These are phyloP conservation scores for Epinotia demarniana DNA, from an alignment of 2,888 invertebrate species.

Conservation along the genomic window DNA sequence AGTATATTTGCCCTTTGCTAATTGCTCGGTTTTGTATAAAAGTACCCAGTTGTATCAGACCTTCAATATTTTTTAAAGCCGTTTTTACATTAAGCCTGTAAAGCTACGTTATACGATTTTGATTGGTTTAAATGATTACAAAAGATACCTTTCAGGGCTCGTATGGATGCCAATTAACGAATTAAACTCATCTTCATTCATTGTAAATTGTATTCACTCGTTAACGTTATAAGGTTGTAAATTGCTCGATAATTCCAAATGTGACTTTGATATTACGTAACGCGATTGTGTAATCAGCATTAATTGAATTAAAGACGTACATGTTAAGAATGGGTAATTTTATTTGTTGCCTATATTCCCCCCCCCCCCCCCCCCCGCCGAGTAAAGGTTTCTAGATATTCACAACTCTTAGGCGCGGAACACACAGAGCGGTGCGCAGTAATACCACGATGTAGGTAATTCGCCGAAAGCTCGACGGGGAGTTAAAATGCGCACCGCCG, in stretches of 20 bases:
- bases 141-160: neutral
- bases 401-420: too few relatives aligned
- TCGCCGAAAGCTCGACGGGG: too few relatives aligned
- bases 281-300: slow-evolving; percentile 79
- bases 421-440: too few relatives aligned
- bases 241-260: slow-evolving; percentile 76
- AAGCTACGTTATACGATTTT: neutral
- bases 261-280: slow-evolving; percentile 79
- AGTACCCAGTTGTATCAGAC: too few relatives aligned
- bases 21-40: too few relatives aligned
- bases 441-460: too few relatives aligned
- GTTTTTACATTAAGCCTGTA: too few relatives aligned
- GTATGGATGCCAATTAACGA: slow-evolving; percentile 1
- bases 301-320: slow-evolving; percentile 77
- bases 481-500: too few relatives aligned
- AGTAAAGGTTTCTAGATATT: too few relatives aligned
- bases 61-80: too few relatives aligned
- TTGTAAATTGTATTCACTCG: slow-evolving; percentile 54
- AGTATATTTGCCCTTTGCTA: too few relatives aligned
- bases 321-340: slow-evolving; percentile 64
- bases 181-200: slow-evolving; percentile 38
- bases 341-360: slow-evolving; percentile 45
- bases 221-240: slow-evolving; percentile 78
- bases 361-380: too few relatives aligned
- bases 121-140: neutral